phyloP scores from a whole-genome alignment of 1,140 invertebrate genomes.

The Nylanderia fulva region DNA sequence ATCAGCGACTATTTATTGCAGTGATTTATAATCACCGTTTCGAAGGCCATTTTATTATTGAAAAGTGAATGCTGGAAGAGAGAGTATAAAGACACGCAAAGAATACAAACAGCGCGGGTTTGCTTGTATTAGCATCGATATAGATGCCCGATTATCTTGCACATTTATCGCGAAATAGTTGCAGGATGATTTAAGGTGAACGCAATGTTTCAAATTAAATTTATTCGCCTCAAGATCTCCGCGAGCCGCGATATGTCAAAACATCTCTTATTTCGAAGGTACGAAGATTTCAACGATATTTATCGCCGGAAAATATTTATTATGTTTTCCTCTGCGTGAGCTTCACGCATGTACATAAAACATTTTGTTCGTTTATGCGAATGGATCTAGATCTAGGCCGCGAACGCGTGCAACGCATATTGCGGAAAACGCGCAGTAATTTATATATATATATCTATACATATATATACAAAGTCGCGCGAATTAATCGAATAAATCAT shows the following conservation, averaged over 20 bases:
- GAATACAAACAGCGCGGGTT: neutral
- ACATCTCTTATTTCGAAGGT: neutral
- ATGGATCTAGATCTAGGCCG: neutral
- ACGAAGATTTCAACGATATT: slow-evolving; percentile 25
- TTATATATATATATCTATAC: too few relatives aligned
- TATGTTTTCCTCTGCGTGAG: neutral
- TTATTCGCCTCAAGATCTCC: neutral
- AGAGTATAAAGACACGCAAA: too few relatives aligned
- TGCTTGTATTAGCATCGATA: slow-evolving; percentile 3
- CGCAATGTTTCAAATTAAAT: slow-evolving; percentile 10
- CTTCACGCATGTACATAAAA: slow-evolving; percentile 1
- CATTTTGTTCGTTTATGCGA: neutral
- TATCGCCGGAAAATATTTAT: slow-evolving; percentile 43
- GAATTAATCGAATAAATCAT: slow-evolving; percentile 47
- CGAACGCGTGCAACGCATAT: too few relatives aligned
- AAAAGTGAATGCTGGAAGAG: neutral
- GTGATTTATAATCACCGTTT: neutral
- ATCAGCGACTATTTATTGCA: too few relatives aligned
- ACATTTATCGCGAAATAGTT: neutral
- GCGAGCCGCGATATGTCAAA: neutral
- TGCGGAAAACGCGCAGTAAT: neutral
- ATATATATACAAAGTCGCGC: too few relatives aligned
- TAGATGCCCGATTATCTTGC: neutral
- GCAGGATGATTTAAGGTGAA: slow-evolving; percentile 23
- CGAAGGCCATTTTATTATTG: neutral